A percentile compares a stretch with the other conserved stretches of the same genome.
These are phyloP conservation scores for Drosophila pseudotakahashii DNA, from an alignment of 2,888 invertebrate species.

Conservation along the genomic window DNA sequence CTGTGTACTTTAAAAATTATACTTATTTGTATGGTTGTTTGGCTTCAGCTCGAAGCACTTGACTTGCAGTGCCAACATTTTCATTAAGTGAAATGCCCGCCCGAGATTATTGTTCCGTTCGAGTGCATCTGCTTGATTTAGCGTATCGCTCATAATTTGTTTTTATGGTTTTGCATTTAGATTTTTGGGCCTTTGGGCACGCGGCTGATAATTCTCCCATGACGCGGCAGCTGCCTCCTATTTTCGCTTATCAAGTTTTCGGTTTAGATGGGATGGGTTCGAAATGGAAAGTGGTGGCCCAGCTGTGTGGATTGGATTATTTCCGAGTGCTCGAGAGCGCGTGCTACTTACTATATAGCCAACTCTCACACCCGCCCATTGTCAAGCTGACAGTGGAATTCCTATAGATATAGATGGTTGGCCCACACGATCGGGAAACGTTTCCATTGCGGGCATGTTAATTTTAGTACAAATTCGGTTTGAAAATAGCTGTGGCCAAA, in stretches of 20 bases:
- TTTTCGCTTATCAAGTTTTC: constrained; percentile 30
- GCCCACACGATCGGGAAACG: constrained; percentile 36
- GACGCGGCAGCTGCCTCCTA: constrained; percentile 28
- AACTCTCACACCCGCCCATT: constrained; percentile 40
- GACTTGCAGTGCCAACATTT: constrained; percentile 83
- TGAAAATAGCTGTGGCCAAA: constrained; percentile 53
- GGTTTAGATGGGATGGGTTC: background rate
- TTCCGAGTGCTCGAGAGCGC: constrained; percentile 18
- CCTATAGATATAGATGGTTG: background rate
- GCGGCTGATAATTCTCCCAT: constrained; percentile 59
- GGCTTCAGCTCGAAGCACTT: constrained; percentile 81
- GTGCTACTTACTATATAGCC: constrained; percentile 15
- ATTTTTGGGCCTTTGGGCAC: constrained; percentile 28
- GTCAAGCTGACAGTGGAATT: constrained; percentile 44
- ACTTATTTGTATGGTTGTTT: constrained; percentile 49
- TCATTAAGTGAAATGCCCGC: constrained; percentile 80
- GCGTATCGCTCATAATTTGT: constrained; percentile 82
- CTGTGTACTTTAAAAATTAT: constrained; percentile 20
- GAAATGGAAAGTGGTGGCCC: constrained; percentile 37
- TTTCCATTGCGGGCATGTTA: constrained; percentile 54
- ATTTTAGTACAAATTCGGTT: constrained; percentile 59
- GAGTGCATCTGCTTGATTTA: constrained; percentile 76
- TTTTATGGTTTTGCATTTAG: constrained; percentile 79
- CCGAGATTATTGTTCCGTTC: constrained; percentile 45
- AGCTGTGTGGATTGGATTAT: constrained; percentile 5